Conservation (phyloP, 2,797 vertebrate species). For the Alexandromys oeconomus region DNA sequence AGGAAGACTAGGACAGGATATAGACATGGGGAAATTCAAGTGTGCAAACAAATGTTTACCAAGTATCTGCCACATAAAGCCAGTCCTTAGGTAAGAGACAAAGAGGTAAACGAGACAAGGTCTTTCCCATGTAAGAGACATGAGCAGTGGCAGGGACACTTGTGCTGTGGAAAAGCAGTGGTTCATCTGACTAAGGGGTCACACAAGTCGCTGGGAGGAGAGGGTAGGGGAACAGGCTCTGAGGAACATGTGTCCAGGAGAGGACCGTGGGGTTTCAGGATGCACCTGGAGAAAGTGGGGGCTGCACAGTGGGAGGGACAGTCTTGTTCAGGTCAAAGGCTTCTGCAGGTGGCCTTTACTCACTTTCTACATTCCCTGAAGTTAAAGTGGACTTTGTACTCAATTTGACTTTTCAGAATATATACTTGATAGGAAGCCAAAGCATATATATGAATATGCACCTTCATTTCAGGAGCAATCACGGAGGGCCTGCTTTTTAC, state of each 20-base stretch:
- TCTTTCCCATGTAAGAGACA: background rate
- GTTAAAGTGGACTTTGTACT: background rate
- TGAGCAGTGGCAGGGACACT: too few species aligned
- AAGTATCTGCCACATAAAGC: background rate
- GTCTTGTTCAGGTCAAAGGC: background rate
- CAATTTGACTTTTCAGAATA: constrained; percentile 27
- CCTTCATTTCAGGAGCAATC: constrained; percentile 77
- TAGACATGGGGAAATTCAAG: background rate
- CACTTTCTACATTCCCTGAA: background rate
- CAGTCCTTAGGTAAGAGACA: background rate
- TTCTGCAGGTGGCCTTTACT: background rate
- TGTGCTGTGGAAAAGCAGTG: background rate
- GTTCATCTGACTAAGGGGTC: background rate
- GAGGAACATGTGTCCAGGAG: background rate
- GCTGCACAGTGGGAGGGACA: background rate
- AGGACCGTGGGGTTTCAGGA: background rate
- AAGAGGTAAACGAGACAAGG: too few species aligned
- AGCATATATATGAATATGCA: constrained; percentile 73
- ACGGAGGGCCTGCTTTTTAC: constrained; percentile 71
- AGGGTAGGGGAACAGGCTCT: background rate
- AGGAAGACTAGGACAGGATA: background rate
- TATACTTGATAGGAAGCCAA: constrained; percentile 70
- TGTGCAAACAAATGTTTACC: background rate
- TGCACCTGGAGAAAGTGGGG: background rate
- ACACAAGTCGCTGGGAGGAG: background rate